A percentile compares a stretch with the other conserved stretches of the same genome.
These are phyloP conservation scores for Apoda limacodes DNA, from an alignment of 2,888 invertebrate genomes.

Conservation along the genomic window DNA sequence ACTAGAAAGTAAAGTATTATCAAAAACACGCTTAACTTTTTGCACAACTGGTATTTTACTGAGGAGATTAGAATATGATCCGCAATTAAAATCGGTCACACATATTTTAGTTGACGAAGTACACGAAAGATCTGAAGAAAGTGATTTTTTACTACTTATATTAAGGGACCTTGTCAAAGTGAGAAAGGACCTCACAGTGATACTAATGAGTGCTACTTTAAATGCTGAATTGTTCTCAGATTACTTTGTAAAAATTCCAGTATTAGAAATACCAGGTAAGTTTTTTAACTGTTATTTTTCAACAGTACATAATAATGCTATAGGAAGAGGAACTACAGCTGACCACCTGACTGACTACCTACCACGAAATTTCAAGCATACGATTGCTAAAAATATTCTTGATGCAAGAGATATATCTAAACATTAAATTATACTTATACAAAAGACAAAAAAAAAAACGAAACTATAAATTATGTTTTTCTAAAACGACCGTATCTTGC, in stretches of 20 bases:
- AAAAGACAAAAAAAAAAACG: too few species aligned
- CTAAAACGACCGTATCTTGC: too few species aligned
- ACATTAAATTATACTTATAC: too few species aligned
- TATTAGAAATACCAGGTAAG: constrained; percentile 82
- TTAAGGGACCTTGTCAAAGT: constrained; percentile 79
- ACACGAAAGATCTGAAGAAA: constrained; percentile 91
- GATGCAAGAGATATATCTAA: too few species aligned
- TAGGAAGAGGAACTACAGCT: too few species aligned
- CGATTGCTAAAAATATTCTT: too few species aligned
- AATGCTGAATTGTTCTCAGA: constrained; percentile 86
- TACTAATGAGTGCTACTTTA: constrained; percentile 94
- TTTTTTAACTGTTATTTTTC: constrained; percentile 7
- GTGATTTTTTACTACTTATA: constrained; percentile 89
- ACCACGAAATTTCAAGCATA: too few species aligned
- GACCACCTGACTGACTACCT: too few species aligned
- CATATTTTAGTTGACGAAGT: constrained; percentile 93
- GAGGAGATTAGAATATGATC: constrained; percentile 84
- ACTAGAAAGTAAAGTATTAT: constrained; percentile 81
- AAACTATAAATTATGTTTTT: too few species aligned
- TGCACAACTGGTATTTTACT: constrained; percentile 95
- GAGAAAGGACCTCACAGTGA: constrained; percentile 81
- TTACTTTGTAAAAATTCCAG: constrained; percentile 85
- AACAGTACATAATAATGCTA: too few species aligned
- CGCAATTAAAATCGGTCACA: constrained; percentile 79
- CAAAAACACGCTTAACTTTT: constrained; percentile 85